Percentiles rank a stretch among this genome's conserved stretches.
These are phyloP conservation scores for Megatriorchis doriae DNA, from an alignment of 2,113 vertebrate species.

Conservation along the genomic window DNA sequence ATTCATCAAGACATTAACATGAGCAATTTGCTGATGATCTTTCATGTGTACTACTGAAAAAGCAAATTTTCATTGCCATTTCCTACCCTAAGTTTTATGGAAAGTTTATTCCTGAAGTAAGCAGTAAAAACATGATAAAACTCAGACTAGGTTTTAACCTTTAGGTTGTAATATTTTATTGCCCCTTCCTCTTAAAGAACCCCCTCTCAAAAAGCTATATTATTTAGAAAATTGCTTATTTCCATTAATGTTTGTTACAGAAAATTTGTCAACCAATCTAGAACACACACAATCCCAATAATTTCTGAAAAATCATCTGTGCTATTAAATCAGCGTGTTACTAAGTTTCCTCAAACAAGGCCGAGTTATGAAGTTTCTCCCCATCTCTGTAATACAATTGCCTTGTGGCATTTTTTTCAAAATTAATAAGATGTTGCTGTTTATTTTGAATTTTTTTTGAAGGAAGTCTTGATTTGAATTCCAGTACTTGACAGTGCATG, in stretches of 20 bases:
- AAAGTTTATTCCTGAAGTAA: not conserved
- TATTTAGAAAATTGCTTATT: not conserved
- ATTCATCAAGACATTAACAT: not conserved
- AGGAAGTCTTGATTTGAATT: not conserved
- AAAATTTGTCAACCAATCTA: not conserved
- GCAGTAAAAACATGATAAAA: not conserved
- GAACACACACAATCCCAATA: not conserved
- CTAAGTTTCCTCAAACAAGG: not conserved
- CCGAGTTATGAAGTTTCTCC: not conserved
- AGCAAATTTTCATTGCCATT: not conserved
- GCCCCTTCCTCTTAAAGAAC: not conserved
- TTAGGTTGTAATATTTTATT: not conserved
- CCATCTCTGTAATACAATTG: not conserved
- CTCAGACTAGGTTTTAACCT: not conserved
- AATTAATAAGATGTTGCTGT: not conserved
- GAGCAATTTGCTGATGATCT: not conserved
- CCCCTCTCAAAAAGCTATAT: not conserved
- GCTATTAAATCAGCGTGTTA: not conserved
- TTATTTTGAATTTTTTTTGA: not conserved
- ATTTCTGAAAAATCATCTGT: not conserved
- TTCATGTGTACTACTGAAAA: not conserved
- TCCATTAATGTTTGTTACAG: not conserved
- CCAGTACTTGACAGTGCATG: fast-evolving
- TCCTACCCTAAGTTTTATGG: not conserved
- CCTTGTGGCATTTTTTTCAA: not conserved